phyloP scores from a whole-genome alignment of 2,113 vertebrate genomes.

The Polypterus bichir region DNA sequence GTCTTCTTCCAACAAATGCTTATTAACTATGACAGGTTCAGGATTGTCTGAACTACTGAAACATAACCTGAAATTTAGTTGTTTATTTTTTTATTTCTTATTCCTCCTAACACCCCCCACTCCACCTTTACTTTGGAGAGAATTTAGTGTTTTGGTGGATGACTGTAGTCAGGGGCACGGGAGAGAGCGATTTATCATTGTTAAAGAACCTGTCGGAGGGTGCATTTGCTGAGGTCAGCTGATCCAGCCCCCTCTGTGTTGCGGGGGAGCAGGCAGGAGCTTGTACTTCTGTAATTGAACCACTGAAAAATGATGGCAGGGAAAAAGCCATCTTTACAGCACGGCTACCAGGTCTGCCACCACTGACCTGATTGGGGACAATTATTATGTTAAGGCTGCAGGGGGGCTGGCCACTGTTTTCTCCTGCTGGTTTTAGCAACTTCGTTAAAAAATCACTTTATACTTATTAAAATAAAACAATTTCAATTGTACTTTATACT shows the following conservation, averaged over 20 bases:
- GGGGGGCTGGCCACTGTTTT: too few relatives aligned
- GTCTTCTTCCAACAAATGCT: not conserved
- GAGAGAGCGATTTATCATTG: conserved; percentile 56
- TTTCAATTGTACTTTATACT: too few relatives aligned
- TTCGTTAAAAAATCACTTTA: too few relatives aligned
- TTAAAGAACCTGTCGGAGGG: conserved; percentile 54
- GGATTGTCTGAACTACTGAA: not conserved
- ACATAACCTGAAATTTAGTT: conserved; percentile 2
- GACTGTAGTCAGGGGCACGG: conserved; percentile 2
- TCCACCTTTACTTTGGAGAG: conserved; percentile 6
- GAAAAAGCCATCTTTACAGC: not conserved
- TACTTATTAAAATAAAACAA: too few relatives aligned
- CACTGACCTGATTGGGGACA: not conserved
- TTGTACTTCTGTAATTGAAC: conserved; percentile 45
- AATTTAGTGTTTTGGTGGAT: conserved; percentile 7
- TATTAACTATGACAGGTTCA: not conserved
- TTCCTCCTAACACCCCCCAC: too few relatives aligned
- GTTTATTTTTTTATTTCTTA: too few relatives aligned
- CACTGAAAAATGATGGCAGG: conserved; percentile 37
- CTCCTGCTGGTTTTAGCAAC: too few relatives aligned
- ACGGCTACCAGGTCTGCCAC: not conserved
- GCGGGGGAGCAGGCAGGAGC: conserved; percentile 23
- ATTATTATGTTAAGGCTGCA: not conserved
- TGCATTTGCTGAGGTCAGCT: conserved; percentile 46
- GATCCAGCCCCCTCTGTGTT: conserved; percentile 27